These are phyloP conservation scores for Sialis fuliginosa DNA, from an alignment of 2,888 invertebrate species.

Conservation along the genomic window DNA sequence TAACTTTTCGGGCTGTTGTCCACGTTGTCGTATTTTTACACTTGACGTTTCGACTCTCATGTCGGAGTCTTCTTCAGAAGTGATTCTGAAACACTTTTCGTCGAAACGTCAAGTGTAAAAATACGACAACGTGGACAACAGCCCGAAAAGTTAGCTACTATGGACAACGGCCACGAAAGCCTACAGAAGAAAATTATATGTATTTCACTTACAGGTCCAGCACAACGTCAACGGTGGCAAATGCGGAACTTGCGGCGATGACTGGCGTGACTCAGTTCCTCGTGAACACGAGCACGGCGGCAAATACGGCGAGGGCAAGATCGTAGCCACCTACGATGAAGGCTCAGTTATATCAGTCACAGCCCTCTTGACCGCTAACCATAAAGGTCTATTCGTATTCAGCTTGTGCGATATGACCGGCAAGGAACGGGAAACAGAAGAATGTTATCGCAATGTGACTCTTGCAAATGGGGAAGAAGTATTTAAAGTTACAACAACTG, in stretches of 20 bases:
- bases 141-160: too few relatives aligned
- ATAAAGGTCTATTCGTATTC: constrained; percentile 19
- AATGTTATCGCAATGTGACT: constrained; percentile 14
- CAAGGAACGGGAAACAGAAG: constrained; percentile 14
- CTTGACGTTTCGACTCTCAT: too few relatives aligned
- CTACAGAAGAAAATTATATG: too few relatives aligned
- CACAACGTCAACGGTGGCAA: constrained; percentile 15
- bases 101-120: too few relatives aligned
- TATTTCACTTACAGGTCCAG: constrained; percentile 9
- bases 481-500: constrained; percentile 10
- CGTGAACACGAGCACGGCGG: constrained; percentile 26
- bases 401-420: constrained; percentile 13
- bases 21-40: too few relatives aligned
- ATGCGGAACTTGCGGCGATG: constrained; percentile 25
- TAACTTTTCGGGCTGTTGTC: too few relatives aligned
- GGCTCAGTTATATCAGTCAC: constrained; percentile 18
- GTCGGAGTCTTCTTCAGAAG: too few relatives aligned
- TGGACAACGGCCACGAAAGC: too few relatives aligned
- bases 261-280: constrained; percentile 19
- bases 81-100: too few relatives aligned
- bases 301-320: constrained; percentile 24
- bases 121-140: too few relatives aligned
- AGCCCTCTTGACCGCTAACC: constrained; percentile 24
- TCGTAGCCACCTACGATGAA: constrained; percentile 20
- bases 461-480: constrained; percentile 13